phyloP scores from a whole-genome alignment of 2,113 vertebrate genomes.

The Corythoichthys haematopterus region DNA sequence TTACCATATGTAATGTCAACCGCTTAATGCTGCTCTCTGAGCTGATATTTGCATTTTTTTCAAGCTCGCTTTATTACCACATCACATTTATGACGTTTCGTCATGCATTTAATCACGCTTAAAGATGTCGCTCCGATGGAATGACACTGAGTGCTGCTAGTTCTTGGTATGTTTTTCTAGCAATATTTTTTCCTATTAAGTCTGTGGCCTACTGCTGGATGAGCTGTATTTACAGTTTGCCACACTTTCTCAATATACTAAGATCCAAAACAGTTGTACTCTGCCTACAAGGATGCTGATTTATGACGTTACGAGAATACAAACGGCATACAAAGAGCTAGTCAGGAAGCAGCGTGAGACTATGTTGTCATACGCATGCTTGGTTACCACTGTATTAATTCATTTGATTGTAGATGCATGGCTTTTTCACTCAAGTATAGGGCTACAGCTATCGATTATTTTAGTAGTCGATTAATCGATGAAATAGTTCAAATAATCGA shows the following conservation, averaged over 20 bases:
- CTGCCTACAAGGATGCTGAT: too few species aligned
- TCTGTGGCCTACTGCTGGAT: slow-evolving; percentile 25
- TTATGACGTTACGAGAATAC: too few species aligned
- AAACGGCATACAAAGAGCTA: too few species aligned
- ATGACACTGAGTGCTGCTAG: slow-evolving; percentile 25
- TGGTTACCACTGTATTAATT: not conserved
- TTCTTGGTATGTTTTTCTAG: slow-evolving; percentile 46
- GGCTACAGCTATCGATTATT: too few species aligned
- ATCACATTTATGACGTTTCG: slow-evolving; percentile 43
- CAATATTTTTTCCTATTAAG: slow-evolving; percentile 9
- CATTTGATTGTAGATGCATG: too few species aligned
- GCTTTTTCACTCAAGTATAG: not conserved
- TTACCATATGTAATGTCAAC: slow-evolving; percentile 59
- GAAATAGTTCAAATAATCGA: too few species aligned
- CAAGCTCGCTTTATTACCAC: slow-evolving; percentile 20
- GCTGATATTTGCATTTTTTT: slow-evolving; percentile 28
- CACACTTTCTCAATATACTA: not conserved
- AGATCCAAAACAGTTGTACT: too few species aligned
- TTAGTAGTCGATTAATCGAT: too few species aligned
- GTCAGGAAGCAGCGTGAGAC: too few species aligned
- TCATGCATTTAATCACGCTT: slow-evolving; percentile 44
- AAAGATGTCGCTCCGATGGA: slow-evolving; percentile 48
- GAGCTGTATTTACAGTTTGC: not conserved
- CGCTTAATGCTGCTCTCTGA: slow-evolving; percentile 35
- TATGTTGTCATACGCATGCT: too few species aligned